Conservation (phyloP, 2,113 vertebrate species). For the Gobio gobio region DNA sequence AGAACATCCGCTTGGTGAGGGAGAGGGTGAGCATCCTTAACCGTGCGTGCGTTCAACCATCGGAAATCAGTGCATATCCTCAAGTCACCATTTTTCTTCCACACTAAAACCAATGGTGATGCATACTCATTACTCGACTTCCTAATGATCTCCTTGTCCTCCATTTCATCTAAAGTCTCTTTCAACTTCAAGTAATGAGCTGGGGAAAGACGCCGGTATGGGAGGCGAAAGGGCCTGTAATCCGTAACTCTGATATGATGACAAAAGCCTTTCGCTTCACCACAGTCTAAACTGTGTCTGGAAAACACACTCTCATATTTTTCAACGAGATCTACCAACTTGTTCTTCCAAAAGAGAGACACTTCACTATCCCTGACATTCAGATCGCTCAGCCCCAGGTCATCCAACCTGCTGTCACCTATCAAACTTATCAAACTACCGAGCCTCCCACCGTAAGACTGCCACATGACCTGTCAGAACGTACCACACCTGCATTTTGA, state of each 20-base stretch:
- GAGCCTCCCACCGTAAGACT: not conserved
- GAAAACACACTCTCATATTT: conserved; percentile 52
- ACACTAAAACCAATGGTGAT: conserved; percentile 39
- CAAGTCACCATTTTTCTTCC: conserved; percentile 32
- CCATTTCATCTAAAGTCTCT: conserved; percentile 42
- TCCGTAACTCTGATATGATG: conserved; percentile 40
- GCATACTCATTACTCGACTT: conserved; percentile 48
- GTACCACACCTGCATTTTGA: not conserved
- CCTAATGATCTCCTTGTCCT: conserved; percentile 46
- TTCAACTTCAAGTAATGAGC: conserved; percentile 46
- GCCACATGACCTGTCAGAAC: not conserved
- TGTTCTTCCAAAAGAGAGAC: not conserved
- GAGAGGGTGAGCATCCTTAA: conserved; percentile 38
- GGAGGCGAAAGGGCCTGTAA: conserved; percentile 38
- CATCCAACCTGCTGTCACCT: not conserved
- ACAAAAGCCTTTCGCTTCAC: not conserved
- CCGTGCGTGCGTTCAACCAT: conserved; percentile 18
- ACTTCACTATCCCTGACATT: conserved; percentile 28
- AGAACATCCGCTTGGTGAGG: conserved; percentile 42
- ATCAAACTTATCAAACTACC: too few species aligned
- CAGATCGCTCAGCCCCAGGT: conserved; percentile 23
- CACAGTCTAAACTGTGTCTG: conserved; percentile 44
- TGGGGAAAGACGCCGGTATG: conserved; percentile 1
- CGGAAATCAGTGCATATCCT: conserved; percentile 40
- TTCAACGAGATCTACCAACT: not conserved